These are phyloP conservation scores for Amphipoea lucens DNA, from an alignment of 2,888 invertebrate species.

Conservation along the genomic window DNA sequence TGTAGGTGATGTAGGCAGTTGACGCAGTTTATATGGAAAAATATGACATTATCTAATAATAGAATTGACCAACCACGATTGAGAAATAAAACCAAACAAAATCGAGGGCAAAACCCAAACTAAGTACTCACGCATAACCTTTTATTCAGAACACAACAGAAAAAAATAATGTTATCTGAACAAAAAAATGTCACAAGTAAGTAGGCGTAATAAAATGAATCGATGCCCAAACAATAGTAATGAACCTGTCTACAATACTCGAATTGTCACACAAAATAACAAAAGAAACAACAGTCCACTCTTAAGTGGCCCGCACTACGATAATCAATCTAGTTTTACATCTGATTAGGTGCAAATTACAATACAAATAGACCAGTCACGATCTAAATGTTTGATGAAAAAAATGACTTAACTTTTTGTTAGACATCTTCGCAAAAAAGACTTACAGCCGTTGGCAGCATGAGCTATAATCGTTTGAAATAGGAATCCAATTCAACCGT, in stretches of 20 bases:
- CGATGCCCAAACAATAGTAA: conserved; percentile 66
- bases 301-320: conserved; percentile 77
- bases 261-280: conserved; percentile 81
- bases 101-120: conserved; percentile 47
- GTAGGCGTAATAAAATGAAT: conserved; percentile 72
- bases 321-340: conserved; percentile 89
- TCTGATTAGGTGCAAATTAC: conserved; percentile 90
- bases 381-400: conserved; percentile 69
- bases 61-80: conserved; percentile 22
- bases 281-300: conserved; percentile 79
- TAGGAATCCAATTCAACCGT: conserved; percentile 50
- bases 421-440: conserved; percentile 48
- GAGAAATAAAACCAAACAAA: conserved; percentile 30
- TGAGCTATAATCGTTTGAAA: conserved; percentile 37
- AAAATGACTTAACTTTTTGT: conserved; percentile 61
- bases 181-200: conserved; percentile 65
- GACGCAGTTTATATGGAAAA: background rate
- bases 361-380: conserved; percentile 89
- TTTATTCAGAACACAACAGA: conserved; percentile 36
- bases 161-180: conserved; percentile 37
- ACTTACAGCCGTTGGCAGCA: conserved; percentile 48
- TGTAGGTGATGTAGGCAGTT: background rate
- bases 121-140: conserved; percentile 47
- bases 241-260: conserved; percentile 74
- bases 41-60: background rate